A percentile compares a stretch with the other conserved stretches of the same genome.
Evolutionary conservation across 2,113 vertebrate species (phyloP).

Genomic region (Solea senegalensis): DNA sequence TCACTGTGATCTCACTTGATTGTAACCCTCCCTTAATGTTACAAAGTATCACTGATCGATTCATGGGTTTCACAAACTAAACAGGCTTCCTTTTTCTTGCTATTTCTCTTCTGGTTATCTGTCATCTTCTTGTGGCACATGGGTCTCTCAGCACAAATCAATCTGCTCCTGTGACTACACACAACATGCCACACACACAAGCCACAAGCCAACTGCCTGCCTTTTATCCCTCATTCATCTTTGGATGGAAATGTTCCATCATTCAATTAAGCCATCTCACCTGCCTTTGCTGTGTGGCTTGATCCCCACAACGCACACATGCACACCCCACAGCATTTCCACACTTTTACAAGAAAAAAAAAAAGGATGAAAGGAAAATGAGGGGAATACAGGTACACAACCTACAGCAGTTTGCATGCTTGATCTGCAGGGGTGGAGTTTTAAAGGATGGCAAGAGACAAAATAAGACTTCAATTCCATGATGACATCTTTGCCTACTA

Average conservation of each 20-base stretch:
- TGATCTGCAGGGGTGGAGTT: slow-evolving; percentile 21
- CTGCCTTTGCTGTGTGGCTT: slow-evolving; percentile 4
- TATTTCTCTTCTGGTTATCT: slow-evolving; percentile 21
- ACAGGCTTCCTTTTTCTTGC: slow-evolving; percentile 23
- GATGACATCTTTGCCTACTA: slow-evolving; percentile 72
- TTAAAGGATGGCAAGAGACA: slow-evolving; percentile 2
- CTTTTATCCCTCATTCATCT: slow-evolving; percentile 51
- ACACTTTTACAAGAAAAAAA: neutral
- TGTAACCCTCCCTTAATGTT: neutral
- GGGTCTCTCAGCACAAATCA: slow-evolving; percentile 22
- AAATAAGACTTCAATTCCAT: slow-evolving; percentile 60
- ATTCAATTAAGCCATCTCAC: slow-evolving; percentile 44
- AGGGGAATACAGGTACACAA: slow-evolving; percentile 8
- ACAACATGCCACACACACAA: neutral
- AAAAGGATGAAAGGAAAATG: neutral
- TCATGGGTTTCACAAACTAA: slow-evolving; percentile 20
- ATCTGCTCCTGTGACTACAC: slow-evolving; percentile 6
- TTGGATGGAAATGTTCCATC: slow-evolving; percentile 32
- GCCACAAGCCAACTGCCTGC: slow-evolving; percentile 21
- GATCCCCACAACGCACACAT: neutral
- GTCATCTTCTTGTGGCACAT: neutral
- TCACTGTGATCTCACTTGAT: slow-evolving; percentile 10
- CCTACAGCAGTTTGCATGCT: slow-evolving; percentile 15
- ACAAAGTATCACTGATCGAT: neutral
- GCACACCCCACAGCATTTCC: neutral